Evolutionary conservation across 2,888 invertebrate species (phyloP).

Genomic region (Agrochola litura): DNA sequence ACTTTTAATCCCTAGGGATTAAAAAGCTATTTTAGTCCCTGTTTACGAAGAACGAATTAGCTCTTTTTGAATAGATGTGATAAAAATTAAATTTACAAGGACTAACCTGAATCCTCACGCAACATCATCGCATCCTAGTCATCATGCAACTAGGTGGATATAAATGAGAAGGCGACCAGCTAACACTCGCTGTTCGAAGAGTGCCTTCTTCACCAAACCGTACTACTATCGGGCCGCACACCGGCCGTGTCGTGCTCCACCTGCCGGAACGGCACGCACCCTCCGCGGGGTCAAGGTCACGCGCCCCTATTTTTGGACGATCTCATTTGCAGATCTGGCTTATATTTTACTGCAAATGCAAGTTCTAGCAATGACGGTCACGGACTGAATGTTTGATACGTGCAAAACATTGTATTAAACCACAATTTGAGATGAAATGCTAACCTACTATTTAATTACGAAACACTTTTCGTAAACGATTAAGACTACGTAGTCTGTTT

Average conservation of each 20-base stretch:
- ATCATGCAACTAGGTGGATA: neutral
- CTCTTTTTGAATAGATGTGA: too few relatives aligned
- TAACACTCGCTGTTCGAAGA: slow-evolving; percentile 7
- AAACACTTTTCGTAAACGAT: too few relatives aligned
- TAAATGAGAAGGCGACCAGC: neutral
- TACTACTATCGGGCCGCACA: neutral
- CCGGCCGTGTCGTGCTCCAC: neutral
- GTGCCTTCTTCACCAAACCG: neutral
- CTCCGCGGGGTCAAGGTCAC: slow-evolving; percentile 46
- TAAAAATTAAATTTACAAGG: too few relatives aligned
- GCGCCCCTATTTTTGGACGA: slow-evolving; percentile 32
- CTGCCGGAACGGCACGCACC: slow-evolving; percentile 11
- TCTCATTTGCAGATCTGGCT: slow-evolving; percentile 26
- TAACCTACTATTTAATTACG: neutral
- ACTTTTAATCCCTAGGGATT: too few relatives aligned
- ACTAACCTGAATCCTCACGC: neutral
- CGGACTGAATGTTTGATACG: slow-evolving; percentile 1
- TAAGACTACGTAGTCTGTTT: too few relatives aligned
- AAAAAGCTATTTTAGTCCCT: too few relatives aligned
- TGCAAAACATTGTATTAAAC: neutral
- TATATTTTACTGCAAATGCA: slow-evolving; percentile 9
- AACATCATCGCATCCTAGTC: too few relatives aligned
- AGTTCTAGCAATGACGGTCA: neutral
- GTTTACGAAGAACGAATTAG: too few relatives aligned
- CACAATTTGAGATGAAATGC: neutral